Conservation (phyloP, 2,797 vertebrate genomes). For the Luscinia megarhynchos region DNA sequence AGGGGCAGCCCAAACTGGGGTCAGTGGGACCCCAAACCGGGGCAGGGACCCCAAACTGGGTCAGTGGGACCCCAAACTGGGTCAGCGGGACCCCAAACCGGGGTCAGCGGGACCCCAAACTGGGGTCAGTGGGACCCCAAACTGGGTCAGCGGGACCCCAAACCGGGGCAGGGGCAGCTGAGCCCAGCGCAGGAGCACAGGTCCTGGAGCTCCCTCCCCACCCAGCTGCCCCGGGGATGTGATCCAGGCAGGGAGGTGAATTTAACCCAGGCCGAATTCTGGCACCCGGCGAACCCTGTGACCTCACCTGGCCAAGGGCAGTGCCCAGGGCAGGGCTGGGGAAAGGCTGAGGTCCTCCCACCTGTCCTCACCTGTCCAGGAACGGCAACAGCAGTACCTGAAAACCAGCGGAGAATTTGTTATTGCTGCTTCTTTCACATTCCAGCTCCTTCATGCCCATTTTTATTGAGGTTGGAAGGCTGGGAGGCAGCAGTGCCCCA, state of each 20-base stretch:
- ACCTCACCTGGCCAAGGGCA: background rate
- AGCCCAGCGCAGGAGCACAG: background rate
- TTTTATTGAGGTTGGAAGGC: background rate
- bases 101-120: too few species aligned
- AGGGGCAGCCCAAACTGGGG: too few species aligned
- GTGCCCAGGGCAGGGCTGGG: background rate
- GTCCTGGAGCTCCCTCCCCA: background rate
- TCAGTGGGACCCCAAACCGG: too few species aligned
- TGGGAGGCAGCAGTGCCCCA: background rate
- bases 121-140: background rate
- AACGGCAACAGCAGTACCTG: background rate
- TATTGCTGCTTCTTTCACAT: background rate
- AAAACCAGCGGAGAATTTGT: background rate
- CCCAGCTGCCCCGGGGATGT: fast-evolving
- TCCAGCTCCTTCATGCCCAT: background rate
- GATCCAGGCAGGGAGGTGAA: background rate
- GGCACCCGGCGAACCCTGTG: background rate
- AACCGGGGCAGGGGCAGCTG: background rate
- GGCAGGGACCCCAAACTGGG: too few species aligned
- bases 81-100: too few species aligned
- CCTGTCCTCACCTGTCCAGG: background rate
- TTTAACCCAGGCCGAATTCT: background rate
- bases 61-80: background rate
- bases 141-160: background rate
- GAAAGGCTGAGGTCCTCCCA: background rate